A percentile compares a stretch with the other conserved stretches of the same genome.
These are phyloP conservation scores for Chelmon rostratus DNA, from an alignment of 2,797 vertebrate species.

Conservation along the genomic window DNA sequence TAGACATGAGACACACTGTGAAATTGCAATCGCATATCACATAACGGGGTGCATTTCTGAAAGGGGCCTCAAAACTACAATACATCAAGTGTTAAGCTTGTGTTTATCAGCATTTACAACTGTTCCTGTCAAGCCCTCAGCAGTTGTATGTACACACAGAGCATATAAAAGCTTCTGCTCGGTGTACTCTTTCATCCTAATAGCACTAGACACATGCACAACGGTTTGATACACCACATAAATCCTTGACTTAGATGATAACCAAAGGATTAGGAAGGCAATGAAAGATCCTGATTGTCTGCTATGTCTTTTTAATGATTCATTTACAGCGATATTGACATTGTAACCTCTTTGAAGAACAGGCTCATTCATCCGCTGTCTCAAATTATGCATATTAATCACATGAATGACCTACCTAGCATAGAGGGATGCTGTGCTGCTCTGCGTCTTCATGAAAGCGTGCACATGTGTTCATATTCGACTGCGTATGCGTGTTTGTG, in stretches of 20 bases:
- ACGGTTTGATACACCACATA: constrained; percentile 29
- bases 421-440: constrained; percentile 11
- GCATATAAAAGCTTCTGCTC: neutral
- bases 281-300: constrained; percentile 51
- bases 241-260: constrained; percentile 58
- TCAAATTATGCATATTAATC: constrained; percentile 68
- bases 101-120: neutral
- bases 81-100: neutral
- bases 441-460: constrained; percentile 30
- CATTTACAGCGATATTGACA: constrained; percentile 63
- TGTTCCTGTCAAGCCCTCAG: neutral
- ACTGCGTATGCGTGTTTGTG: constrained; percentile 23
- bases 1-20: neutral
- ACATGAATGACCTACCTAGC: constrained; percentile 58
- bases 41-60: neutral
- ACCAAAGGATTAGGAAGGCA: constrained; percentile 51
- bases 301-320: constrained; percentile 65
- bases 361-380: constrained; percentile 60
- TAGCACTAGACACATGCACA: constrained; percentile 25
- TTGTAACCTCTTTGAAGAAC: constrained; percentile 60
- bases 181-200: constrained; percentile 23
- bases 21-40: neutral
- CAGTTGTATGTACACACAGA: too few relatives aligned
- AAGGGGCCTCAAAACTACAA: neutral
- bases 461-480: constrained; percentile 33